Evolutionary conservation across 1,140 invertebrate species (phyloP), one percentile per base, ranked within the genome.

Genomic region (Sesamia nonagrioides): DNA sequence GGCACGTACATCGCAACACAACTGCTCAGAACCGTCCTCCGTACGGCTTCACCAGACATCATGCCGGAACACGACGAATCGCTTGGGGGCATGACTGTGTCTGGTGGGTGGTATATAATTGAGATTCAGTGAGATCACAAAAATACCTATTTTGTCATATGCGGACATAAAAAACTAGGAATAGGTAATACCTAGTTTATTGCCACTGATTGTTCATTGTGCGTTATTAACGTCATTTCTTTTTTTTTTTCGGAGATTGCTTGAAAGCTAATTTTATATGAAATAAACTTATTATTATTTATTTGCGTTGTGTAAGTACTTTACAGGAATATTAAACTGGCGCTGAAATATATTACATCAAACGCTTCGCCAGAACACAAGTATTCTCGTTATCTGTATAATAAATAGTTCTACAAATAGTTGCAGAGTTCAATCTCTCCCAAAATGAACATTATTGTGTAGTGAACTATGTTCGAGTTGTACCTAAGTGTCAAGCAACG

Each of bases 401-500:
- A 27, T 33, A 50, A 15, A 27, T 33, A 50, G 9, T 11, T 33
- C 11, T 27, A 11, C 4, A 35, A 40, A 42, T 66, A 21, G 21
- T 54, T 42, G 27, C 1, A 11, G 45, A 35, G 69, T 54, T 21
- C 45, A n/a, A 45, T 5, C 48, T 21, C 33, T 72, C n/a, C 21
- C 56, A 7, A 60, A 76, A 76, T 63, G 50, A 37, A 48, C 58
- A 60, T 76, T 63, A 58, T 74, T 74, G 40, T 60, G 56, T 54
- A n/a, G 58, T 76, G 58, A 75, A 75, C 58, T 63, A 76, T 63
- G 45, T 63, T 37, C 60, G 58, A 58, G 50, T 18, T 17, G 35
- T 48, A 68, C 58, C 45, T 73, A 54, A 76, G 74, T 71, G 80
- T 71, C 61, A 83, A 66, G 45, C 88, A 91, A 89, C 91, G 86